phyloP scores from a whole-genome alignment of 2,797 vertebrate species.

The Oceanodroma leucorhoa region DNA sequence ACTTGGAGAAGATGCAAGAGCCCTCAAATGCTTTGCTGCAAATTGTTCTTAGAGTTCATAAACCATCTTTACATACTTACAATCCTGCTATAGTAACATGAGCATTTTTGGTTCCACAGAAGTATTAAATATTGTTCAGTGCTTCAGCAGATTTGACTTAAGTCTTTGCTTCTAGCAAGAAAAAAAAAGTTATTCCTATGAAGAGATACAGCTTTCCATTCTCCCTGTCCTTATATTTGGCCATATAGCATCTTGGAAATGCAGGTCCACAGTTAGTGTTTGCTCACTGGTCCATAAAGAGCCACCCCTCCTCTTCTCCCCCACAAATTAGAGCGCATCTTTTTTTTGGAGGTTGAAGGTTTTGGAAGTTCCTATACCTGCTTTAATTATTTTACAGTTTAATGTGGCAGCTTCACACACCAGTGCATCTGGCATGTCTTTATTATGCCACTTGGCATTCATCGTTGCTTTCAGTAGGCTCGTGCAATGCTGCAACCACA shows the following conservation, averaged over 20 bases:
- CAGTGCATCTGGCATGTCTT: neutral
- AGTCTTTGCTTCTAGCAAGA: neutral
- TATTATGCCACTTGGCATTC: neutral
- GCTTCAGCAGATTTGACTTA: neutral
- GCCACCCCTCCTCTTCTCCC: neutral
- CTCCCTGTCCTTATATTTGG: neutral
- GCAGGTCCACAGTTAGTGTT: neutral
- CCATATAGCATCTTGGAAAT: neutral
- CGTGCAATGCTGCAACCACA: neutral
- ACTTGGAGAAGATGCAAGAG: neutral
- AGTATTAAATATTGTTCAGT: neutral
- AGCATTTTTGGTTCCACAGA: neutral
- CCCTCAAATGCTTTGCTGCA: neutral
- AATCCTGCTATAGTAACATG: neutral
- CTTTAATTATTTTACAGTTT: neutral
- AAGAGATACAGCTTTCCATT: neutral
- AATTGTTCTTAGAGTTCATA: neutral
- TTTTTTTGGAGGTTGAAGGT: neutral
- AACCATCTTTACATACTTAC: neutral
- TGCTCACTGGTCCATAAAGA: neutral
- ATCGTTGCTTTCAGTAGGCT: neutral
- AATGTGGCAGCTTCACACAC: neutral
- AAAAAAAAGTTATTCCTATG: neutral
- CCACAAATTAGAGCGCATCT: fast-evolving
- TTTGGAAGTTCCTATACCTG: neutral